phyloP scores from a whole-genome alignment of 2,888 invertebrate species.

The Tiliacea citrago region DNA sequence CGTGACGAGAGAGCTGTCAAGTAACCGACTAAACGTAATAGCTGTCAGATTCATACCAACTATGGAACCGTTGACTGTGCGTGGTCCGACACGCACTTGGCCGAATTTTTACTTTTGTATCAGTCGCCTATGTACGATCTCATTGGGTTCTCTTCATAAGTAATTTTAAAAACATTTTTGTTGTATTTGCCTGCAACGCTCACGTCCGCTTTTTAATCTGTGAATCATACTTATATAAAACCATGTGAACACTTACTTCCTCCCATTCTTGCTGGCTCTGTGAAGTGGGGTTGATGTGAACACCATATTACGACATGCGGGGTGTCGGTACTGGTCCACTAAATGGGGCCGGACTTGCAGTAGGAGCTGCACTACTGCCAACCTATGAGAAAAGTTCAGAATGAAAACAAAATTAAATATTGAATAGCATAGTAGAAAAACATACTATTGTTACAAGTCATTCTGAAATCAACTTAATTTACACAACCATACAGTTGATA shows the following conservation, averaged over 20 bases:
- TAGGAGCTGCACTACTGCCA: constrained; percentile 97
- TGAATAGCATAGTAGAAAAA: too few species aligned
- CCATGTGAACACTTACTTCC: constrained; percentile 92
- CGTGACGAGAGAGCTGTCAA: too few species aligned
- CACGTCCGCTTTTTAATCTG: neutral
- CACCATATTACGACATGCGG: constrained; percentile 83
- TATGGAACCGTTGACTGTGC: too few species aligned
- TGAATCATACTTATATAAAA: neutral
- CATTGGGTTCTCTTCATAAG: neutral
- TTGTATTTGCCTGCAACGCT: neutral
- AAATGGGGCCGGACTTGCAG: constrained; percentile 96
- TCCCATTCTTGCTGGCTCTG: constrained; percentile 97
- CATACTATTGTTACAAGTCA: too few species aligned
- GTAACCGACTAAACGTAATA: too few species aligned
- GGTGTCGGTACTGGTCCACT: constrained; percentile 92
- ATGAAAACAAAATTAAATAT: too few species aligned
- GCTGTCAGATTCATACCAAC: too few species aligned
- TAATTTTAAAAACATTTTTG: neutral
- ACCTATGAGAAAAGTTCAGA: constrained; percentile 82
- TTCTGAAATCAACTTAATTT: too few species aligned
- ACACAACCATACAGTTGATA: too few species aligned
- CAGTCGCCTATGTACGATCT: neutral
- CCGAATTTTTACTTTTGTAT: too few species aligned
- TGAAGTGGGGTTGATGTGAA: constrained; percentile 97
- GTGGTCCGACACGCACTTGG: too few species aligned